These are phyloP conservation scores for Sycophila sp. DNA, from an alignment of 1,140 invertebrate species.

Conservation along the genomic window DNA sequence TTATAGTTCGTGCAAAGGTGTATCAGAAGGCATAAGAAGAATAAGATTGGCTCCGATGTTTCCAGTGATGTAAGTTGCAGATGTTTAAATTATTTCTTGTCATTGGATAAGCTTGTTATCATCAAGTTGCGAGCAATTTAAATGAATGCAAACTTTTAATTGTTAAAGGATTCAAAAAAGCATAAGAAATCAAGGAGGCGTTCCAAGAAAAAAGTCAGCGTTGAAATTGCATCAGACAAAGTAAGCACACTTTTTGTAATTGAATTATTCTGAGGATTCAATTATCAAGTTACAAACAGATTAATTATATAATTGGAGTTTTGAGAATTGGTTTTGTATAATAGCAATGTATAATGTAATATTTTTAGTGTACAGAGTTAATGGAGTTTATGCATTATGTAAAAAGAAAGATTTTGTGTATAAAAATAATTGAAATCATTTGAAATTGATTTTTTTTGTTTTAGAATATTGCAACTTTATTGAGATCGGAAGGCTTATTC, in stretches of 20 bases:
- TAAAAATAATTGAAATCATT: no score
- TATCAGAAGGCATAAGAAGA: background rate
- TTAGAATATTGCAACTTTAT: conserved; percentile 25
- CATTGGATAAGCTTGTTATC: no score
- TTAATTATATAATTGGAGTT: no score
- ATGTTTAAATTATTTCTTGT: background rate
- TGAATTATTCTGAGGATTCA: no score
- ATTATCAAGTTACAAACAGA: no score
- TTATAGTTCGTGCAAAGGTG: background rate
- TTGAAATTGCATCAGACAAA: conserved; percentile 26
- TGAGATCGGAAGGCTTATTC: conserved; percentile 19
- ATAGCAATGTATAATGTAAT: no score
- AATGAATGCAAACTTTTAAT: background rate
- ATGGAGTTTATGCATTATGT: no score
- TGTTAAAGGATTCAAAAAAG: background rate
- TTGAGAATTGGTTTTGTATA: no score
- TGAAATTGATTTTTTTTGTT: background rate
- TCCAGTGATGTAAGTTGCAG: background rate
- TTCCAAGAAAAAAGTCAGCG: background rate
- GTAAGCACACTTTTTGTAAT: background rate
- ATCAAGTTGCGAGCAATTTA: no score
- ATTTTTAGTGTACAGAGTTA: no score
- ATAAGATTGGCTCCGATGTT: background rate
- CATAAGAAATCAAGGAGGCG: background rate
- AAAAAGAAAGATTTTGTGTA: no score